Evolutionary conservation across 2,113 vertebrate genomes (phyloP).

Genomic region (Caloenas nicobarica): DNA sequence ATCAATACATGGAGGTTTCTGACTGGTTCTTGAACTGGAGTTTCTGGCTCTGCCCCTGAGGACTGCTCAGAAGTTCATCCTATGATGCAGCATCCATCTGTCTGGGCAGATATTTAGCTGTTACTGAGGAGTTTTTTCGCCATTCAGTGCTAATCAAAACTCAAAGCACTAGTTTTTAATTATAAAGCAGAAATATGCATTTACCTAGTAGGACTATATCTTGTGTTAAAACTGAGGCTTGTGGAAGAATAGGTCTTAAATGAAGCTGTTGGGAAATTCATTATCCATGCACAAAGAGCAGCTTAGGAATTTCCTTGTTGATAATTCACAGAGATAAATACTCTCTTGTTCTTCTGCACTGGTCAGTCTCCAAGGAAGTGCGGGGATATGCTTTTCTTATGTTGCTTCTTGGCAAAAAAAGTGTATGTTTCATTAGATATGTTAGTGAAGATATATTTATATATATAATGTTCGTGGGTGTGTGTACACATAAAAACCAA

Average conservation of each 20-base stretch:
- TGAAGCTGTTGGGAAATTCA: neutral
- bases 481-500: neutral
- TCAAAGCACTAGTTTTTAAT: neutral
- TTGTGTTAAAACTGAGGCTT: neutral
- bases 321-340: neutral
- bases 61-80: neutral
- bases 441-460: neutral
- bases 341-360: neutral
- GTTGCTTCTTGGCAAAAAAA: neutral
- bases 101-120: neutral
- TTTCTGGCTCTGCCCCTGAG: neutral
- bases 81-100: neutral
- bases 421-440: rapidly evolving
- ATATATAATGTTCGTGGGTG: neutral
- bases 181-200: neutral
- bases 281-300: neutral
- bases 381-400: neutral
- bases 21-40: neutral
- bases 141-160: neutral
- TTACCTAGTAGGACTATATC: neutral
- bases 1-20: neutral
- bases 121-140: neutral
- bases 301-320: neutral
- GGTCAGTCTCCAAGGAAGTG: neutral
- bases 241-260: neutral